Evolutionary conservation across 2,797 vertebrate species (phyloP), one percentile per base, ranked within the genome.

Genomic region (Halcyon smyrnensis): DNA sequence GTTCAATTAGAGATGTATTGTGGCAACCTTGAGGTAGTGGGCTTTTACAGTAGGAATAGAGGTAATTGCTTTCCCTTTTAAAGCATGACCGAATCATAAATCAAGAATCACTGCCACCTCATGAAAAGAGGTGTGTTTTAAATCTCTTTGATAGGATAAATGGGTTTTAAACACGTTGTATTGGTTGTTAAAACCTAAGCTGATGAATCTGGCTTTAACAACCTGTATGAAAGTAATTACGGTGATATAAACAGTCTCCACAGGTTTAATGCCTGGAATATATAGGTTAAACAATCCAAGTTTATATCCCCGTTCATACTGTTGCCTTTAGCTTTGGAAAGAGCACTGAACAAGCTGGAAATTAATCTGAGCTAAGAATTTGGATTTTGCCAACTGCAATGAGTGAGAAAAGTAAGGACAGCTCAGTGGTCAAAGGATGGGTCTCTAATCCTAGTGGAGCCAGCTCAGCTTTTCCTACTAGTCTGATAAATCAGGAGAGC

Each of bases 161-260:
- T 95, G 84, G 80, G 50, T 86, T 97, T 95, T 92, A 95, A 93
- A 84, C 81, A 59, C 45, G 64, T 74, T 94, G 78, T 86, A 51
- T 78, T 89, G 97, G 97, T 96, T 94, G 74, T 28, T 41, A 87
- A 94, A 96, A 97, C 94, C 96, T 84, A 59, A 92, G 68, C 67
- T 95, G 89, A 93, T 91, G 88, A 96, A 91, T 94, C 82, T 79
- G 84, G 46, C 70, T 90, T 95, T 91, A 91, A 77, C 81, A 85
- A 74, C 67, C 78, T 86, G 64, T 41, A 62, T 79, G 68, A 73
- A 91, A 86, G 80, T 75, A 95, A 95, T 83, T 89, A 75, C 2
- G 2, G 21, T 56, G 75, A 75, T 78, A 56, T 14, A 94, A 92
- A 83, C 60, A 74, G 24, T 67, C 68, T 85, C 28, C 53, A 53